Percentiles rank a stretch among this genome's conserved stretches.
These are phyloP conservation scores for Onychostoma macrolepis DNA, from an alignment of 2,113 vertebrate genomes.

Conservation along the genomic window DNA sequence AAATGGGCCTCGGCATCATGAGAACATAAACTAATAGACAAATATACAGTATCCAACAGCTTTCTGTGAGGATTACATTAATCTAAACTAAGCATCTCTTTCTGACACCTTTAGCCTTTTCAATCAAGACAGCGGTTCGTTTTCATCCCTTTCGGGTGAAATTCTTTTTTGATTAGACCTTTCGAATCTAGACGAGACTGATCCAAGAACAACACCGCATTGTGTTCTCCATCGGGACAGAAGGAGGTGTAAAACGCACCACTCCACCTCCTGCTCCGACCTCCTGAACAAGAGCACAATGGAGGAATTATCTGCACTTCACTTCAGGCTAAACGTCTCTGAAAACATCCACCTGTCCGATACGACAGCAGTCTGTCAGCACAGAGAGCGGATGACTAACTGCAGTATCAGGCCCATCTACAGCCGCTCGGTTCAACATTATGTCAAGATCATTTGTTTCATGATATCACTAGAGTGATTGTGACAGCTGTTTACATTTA, in stretches of 20 bases:
- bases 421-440: too few relatives aligned
- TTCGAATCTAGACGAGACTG: conserved; percentile 5
- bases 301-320: conserved; percentile 44
- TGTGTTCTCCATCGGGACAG: conserved; percentile 31
- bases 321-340: conserved; percentile 46
- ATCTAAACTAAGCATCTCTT: neutral
- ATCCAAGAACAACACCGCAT: conserved; percentile 37
- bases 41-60: neutral
- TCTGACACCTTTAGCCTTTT: neutral
- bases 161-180: conserved; percentile 45
- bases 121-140: neutral
- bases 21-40: neutral
- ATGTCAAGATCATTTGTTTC: neutral
- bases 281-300: conserved; percentile 40
- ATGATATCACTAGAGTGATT: neutral
- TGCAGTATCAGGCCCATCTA: neutral
- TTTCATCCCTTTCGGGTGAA: conserved; percentile 4
- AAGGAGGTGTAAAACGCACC: conserved; percentile 39
- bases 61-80: neutral
- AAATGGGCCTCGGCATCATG: neutral
- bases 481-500: conserved; percentile 8
- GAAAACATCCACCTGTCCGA: neutral
- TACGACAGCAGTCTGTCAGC: conserved; percentile 39
- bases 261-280: neutral
- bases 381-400: neutral